Conservation (phyloP, 2,888 invertebrate genomes). For the Ormyrus thymus region DNA sequence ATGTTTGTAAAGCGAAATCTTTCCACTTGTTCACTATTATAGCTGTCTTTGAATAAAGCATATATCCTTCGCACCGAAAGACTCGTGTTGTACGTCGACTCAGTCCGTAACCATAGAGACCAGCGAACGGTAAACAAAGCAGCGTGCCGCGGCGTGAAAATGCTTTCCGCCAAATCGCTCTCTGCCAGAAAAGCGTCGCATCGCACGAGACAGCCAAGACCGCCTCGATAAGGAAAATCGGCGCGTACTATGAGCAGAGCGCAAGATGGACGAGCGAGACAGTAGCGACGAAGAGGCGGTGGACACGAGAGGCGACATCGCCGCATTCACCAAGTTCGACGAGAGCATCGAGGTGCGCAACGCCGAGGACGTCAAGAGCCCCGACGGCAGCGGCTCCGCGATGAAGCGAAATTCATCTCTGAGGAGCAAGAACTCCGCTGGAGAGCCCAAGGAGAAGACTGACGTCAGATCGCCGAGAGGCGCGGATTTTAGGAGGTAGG, state of each 20-base stretch:
- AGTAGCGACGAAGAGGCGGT: slow-evolving; percentile 62
- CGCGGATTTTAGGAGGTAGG: slow-evolving; percentile 41
- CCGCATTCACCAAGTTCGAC: slow-evolving; percentile 74
- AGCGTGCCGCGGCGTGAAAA: background rate
- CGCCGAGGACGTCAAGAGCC: slow-evolving; percentile 79
- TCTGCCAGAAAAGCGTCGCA: no score
- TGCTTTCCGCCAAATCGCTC: no score
- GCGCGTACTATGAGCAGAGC: background rate
- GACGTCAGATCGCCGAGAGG: slow-evolving; percentile 62
- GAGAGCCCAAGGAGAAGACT: slow-evolving; percentile 18
- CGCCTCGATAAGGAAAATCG: no score
- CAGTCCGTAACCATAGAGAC: background rate
- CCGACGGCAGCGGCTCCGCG: slow-evolving; percentile 62
- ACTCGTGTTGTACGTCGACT: no score
- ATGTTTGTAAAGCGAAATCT: no score
- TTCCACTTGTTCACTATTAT: no score
- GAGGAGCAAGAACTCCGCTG: slow-evolving; percentile 35
- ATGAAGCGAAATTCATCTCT: slow-evolving; percentile 41
- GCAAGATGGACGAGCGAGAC: slow-evolving; percentile 59
- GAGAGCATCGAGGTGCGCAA: slow-evolving; percentile 79
- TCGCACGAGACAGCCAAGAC: no score
- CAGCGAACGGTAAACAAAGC: background rate
- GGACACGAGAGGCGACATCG: slow-evolving; percentile 63
- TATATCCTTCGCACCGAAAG: no score
- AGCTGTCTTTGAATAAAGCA: no score